Evolutionary conservation across 2,113 vertebrate genomes (phyloP).

Genomic region (Monopterus albus): DNA sequence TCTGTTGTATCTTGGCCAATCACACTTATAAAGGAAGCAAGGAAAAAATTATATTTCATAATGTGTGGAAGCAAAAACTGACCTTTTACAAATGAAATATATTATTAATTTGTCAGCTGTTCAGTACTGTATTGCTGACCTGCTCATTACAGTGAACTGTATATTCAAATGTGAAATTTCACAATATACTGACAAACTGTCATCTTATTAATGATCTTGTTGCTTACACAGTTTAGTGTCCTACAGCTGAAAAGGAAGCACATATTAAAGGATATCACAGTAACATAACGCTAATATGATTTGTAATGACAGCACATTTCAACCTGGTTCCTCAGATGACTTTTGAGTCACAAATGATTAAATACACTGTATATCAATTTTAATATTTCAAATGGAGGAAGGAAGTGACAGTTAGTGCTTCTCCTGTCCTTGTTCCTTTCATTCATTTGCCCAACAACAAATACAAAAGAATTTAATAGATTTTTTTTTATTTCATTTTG

Average conservation of each 20-base stretch:
- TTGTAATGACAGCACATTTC: too few species aligned
- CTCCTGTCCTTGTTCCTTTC: neutral
- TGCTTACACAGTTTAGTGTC: neutral
- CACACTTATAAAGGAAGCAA: too few species aligned
- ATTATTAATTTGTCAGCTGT: too few species aligned
- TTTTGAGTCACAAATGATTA: neutral
- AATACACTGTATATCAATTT: neutral
- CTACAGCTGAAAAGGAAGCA: neutral
- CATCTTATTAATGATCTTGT: neutral
- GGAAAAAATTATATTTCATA: too few species aligned
- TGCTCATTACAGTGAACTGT: neutral
- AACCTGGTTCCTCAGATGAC: neutral
- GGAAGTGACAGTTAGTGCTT: neutral
- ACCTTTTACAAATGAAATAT: neutral
- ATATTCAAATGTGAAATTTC: too few species aligned
- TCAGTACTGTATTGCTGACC: neutral
- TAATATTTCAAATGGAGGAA: neutral
- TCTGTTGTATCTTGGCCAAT: too few species aligned
- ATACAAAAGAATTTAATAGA: neutral
- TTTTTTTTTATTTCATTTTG: neutral
- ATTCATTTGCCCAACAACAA: neutral
- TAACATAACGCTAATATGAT: too few species aligned
- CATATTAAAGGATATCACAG: too few species aligned
- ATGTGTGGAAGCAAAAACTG: too few species aligned
- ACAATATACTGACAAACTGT: too few species aligned